Base-by-base conservation (phyloP, 2,113 vertebrate genomes). In the Vireo altiloquus region DNA sequence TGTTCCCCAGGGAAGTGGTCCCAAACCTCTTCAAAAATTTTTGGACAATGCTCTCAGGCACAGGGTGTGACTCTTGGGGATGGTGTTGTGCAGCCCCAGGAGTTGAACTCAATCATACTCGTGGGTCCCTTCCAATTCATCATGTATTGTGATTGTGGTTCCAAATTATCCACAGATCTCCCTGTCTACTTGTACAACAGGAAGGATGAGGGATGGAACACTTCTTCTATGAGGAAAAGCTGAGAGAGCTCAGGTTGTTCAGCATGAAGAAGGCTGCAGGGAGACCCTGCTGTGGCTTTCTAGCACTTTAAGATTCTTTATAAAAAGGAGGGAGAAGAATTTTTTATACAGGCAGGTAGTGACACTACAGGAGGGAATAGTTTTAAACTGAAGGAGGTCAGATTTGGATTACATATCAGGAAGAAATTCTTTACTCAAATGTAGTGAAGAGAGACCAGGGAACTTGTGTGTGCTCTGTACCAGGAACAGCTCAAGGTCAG, bases 251-350 rank as follows among this genome's bases (percentile, higher is more conserved):
- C 2, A 10, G 19, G 15, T 21, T 74, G 12, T 7, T 40, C 24
- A 60, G 17, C 6, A 24, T 31, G 47, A 21, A 75, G n/a, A 61
- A 77, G 21, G 39, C 39, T 9, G 39, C 9, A 40, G 14, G 40
- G 30, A 69, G 20, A 54, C 7, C 0, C 0, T 28, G 7, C 3
- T 47, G n/a, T 27, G n/a, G 1, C 5, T 40, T 76, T 40, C 30
- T n/a, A 18, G 17, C 40, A 31, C 16, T 52, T 75, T n/a, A n/a
- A 39, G 6, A 14, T 9, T 4, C 11, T 15, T 54, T 33, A 35
- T 8, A 31, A 12, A 72, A 80, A 42, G 5, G 9, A 57, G 9
- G 16, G 7, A 39, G 44, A 74, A 42, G 4, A 18, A 50, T 31
- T 39, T 66, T 68, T 60, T n/a, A 22, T 30, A 21, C 6, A 9